These are phyloP conservation scores for Wasmannia auropunctata DNA, from an alignment of 1,140 invertebrate genomes.

Conservation along the genomic window DNA sequence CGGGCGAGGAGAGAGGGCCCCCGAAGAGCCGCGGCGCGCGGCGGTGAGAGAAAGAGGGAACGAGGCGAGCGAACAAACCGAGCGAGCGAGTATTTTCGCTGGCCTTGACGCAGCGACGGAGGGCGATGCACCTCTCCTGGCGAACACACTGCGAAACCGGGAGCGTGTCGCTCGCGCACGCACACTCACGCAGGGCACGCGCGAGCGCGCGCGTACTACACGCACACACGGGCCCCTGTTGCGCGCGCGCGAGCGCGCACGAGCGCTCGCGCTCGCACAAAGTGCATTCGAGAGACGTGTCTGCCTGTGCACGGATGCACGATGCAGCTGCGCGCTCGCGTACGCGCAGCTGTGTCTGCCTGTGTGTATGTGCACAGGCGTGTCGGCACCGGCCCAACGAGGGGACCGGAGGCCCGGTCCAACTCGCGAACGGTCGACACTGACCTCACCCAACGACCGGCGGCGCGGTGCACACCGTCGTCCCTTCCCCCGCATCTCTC, in stretches of 20 bases:
- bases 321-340: slow-evolving; percentile 44
- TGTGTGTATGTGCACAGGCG: slow-evolving; percentile 59
- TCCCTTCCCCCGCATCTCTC: neutral
- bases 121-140: slow-evolving; percentile 84
- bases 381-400: slow-evolving; percentile 60
- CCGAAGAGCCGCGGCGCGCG: slow-evolving; percentile 37
- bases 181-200: slow-evolving; percentile 52
- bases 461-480: slow-evolving; percentile 62
- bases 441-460: slow-evolving; percentile 84
- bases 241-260: slow-evolving; percentile 35
- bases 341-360: neutral
- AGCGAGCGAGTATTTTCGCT: slow-evolving; percentile 84
- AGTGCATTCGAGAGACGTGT: slow-evolving; percentile 25
- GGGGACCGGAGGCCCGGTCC: slow-evolving; percentile 80
- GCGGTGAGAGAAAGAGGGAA: slow-evolving; percentile 46
- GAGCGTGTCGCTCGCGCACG: slow-evolving; percentile 73
- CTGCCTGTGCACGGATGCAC: slow-evolving; percentile 7
- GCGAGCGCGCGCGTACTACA: slow-evolving; percentile 30
- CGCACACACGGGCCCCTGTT: slow-evolving; percentile 11
- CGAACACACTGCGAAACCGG: slow-evolving; percentile 82
- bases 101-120: slow-evolving; percentile 85
- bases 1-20: slow-evolving; percentile 24
- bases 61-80: slow-evolving; percentile 71
- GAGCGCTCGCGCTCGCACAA: neutral
- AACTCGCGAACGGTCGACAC: slow-evolving; percentile 83